A percentile compares a stretch with the other conserved stretches of the same genome.
phyloP scores from a whole-genome alignment of 2,797 vertebrate genomes.

The Phataginus tetradactyla region DNA sequence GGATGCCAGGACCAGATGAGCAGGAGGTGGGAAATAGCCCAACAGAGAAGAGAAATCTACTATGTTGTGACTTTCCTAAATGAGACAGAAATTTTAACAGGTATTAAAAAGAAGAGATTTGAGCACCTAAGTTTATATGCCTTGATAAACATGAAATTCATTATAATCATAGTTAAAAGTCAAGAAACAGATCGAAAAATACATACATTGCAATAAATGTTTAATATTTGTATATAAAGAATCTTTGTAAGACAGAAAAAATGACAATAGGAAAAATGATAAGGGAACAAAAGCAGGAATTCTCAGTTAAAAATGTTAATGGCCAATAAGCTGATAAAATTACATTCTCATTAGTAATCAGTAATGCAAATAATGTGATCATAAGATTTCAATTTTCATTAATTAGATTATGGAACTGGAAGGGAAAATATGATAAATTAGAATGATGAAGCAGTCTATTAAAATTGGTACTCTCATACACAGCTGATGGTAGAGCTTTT shows the following conservation, averaged over 20 bases:
- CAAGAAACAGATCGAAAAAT: not conserved
- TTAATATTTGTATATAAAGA: not conserved
- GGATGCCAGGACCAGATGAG: not conserved
- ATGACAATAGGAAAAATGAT: not conserved
- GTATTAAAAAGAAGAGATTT: not conserved
- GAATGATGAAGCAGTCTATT: not conserved
- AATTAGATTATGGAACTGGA: not conserved
- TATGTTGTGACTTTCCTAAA: not conserved
- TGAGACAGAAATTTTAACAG: not conserved
- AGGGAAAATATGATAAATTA: not conserved
- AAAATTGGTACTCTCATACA: not conserved
- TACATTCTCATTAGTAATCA: not conserved
- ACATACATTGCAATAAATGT: not conserved
- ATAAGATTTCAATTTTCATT: slow-evolving; percentile 32
- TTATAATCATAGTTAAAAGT: not conserved
- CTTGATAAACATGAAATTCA: not conserved
- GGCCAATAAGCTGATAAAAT: not conserved
- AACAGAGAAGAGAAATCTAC: not conserved
- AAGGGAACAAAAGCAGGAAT: not conserved
- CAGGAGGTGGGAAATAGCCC: not conserved
- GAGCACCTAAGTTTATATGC: not conserved
- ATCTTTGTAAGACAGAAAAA: not conserved
- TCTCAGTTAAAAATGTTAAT: not conserved
- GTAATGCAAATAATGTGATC: not conserved
- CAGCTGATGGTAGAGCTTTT: not conserved